These are phyloP conservation scores for Gopherus evgoodei DNA, from an alignment of 2,113 vertebrate species.

Conservation along the genomic window DNA sequence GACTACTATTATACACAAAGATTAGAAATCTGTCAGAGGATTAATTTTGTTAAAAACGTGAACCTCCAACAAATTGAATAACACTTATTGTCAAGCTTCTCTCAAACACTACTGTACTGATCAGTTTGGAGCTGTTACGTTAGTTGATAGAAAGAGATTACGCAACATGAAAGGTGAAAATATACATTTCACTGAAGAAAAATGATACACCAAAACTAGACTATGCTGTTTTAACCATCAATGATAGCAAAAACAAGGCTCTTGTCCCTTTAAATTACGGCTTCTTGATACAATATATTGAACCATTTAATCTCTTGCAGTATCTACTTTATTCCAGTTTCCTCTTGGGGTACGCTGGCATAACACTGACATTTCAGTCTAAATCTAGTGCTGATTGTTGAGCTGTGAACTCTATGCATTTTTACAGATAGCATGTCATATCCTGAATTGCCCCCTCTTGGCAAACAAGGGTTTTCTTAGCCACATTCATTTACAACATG, in stretches of 20 bases:
- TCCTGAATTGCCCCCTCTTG: not conserved
- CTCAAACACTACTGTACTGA: not conserved
- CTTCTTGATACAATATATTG: not conserved
- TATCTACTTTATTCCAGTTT: not conserved
- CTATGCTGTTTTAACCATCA: slow-evolving; percentile 10
- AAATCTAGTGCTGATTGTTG: not conserved
- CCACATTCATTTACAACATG: not conserved
- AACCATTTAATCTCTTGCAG: not conserved
- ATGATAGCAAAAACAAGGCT: not conserved
- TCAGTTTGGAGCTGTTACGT: not conserved
- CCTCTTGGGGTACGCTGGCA: not conserved
- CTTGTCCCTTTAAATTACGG: not conserved
- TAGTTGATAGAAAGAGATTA: not conserved
- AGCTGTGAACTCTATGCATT: not conserved
- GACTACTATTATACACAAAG: not conserved
- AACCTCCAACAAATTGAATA: not conserved
- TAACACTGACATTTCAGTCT: not conserved
- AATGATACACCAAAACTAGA: not conserved
- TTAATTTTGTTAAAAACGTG: not conserved
- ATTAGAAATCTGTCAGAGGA: not conserved
- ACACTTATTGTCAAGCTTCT: not conserved
- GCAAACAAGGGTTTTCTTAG: not conserved
- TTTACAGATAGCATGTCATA: not conserved
- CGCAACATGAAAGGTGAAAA: slow-evolving; percentile 3
- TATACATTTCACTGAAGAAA: not conserved